Conservation (phyloP, 2,113 vertebrate species). For the Mesocricetus auratus region DNA sequence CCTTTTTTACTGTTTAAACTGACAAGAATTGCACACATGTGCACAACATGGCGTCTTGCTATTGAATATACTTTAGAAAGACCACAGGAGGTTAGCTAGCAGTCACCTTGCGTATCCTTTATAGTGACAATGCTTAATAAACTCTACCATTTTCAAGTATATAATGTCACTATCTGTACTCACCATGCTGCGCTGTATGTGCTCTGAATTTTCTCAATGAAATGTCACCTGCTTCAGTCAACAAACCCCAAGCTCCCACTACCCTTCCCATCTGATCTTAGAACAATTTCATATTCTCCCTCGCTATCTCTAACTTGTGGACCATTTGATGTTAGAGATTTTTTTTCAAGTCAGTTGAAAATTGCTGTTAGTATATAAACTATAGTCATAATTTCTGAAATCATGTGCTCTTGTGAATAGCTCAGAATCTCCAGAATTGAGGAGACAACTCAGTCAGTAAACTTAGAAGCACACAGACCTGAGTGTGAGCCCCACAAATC, state of each 20-base stretch:
- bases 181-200: not conserved
- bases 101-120: not conserved
- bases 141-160: not conserved
- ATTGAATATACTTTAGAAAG: not conserved
- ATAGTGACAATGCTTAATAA: not conserved
- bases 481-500: not conserved
- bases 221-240: not conserved
- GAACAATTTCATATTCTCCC: not conserved
- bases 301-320: not conserved
- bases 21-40: not conserved
- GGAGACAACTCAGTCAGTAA: not conserved
- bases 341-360: slow-evolving; percentile 25
- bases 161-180: not conserved
- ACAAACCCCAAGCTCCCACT: too few species aligned
- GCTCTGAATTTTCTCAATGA: not conserved
- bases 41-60: not conserved
- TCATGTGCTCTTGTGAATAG: not conserved
- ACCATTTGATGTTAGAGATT: not conserved
- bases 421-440: not conserved
- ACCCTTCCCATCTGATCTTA: not conserved
- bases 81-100: not conserved
- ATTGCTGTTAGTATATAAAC: not conserved
- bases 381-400: not conserved
- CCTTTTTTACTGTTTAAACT: not conserved
- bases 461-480: not conserved